phyloP scores from a whole-genome alignment of 2,797 vertebrate genomes.

The Lateolabrax maculatus region DNA sequence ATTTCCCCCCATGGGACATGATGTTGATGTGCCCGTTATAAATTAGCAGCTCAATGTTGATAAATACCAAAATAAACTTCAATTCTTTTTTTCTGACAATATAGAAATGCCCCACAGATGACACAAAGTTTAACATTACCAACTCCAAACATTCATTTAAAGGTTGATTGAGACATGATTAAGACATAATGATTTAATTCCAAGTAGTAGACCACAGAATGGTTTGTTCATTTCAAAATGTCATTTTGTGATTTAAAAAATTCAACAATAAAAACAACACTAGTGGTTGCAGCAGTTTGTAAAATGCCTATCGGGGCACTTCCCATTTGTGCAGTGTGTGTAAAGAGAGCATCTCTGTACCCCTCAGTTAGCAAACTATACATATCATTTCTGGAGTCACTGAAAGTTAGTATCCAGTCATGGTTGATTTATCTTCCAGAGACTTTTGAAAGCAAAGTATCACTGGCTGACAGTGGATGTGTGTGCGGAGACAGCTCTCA shows the following conservation, averaged over 20 bases:
- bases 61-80: conserved; percentile 49
- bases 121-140: conserved; percentile 53
- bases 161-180: conserved; percentile 64
- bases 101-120: conserved; percentile 52
- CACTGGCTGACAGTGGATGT: background rate
- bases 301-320: conserved; percentile 53
- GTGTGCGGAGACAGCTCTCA: background rate
- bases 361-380: conserved; percentile 53
- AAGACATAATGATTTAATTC: conserved; percentile 71
- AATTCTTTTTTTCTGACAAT: conserved; percentile 33
- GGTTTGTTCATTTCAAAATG: conserved; percentile 54
- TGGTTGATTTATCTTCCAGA: background rate
- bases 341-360: conserved; percentile 26
- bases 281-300: conserved; percentile 53
- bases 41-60: conserved; percentile 43
- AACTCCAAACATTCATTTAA: conserved; percentile 65
- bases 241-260: conserved; percentile 46
- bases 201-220: conserved; percentile 57
- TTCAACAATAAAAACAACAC: conserved; percentile 72
- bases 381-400: conserved; percentile 24
- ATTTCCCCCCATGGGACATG: conserved; percentile 19
- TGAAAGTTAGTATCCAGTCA: conserved; percentile 25
- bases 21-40: conserved; percentile 25
- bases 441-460: conserved; percentile 2
- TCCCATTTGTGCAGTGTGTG: conserved; percentile 50